Base-by-base conservation (phyloP, 2,113 vertebrate genomes). In the Suncus etruscus region DNA sequence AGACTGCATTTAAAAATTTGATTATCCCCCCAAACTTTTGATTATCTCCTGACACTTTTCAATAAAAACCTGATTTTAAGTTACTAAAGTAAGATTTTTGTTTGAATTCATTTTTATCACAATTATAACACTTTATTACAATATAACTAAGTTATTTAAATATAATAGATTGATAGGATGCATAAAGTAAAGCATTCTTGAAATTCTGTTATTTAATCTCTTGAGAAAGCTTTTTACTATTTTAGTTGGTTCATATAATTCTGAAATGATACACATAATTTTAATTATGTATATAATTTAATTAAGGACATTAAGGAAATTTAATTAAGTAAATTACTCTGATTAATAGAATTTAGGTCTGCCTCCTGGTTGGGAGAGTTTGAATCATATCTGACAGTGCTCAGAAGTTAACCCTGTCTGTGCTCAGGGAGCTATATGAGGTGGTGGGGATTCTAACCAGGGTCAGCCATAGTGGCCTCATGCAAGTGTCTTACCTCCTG, bases 11-110 rank as follows among this genome's bases (percentile, higher is more conserved):
- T 24, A n/a, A 65, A 84, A 51, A 73, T 22, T 65, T 65, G 14
- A 31, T 20, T 0, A 14, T n/a, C 14, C 18, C 51, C 51, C 9
- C 11, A 54, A 54, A 54, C 51, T n/a, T 39, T 22, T 48, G 14
- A 72, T 92, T 88, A 78, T 86, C 29, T 12, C 85, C 12, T 63
- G 8, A 39, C 72, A 68, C 6, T 81, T 78, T 47, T 48, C 27
- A 91, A 76, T 68, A 83, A 91, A 39, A 83, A 65, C 88, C 73
- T 89, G 72, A 86, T 32, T 72, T 3, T 47, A 74, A 74, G 48
- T 20, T 88, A 18, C n/a, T 66, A 79, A 89, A 63, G 25, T 68
- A 65, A 7, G 39, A 48, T 84, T 87, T 48, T 74, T 54, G 18
- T 54, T 54, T 54, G 8, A 54, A 16, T 54, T 15, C 18, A 68